Evolutionary conservation across 2,888 invertebrate genomes (phyloP).

Genomic region (Orthosia gracilis): DNA sequence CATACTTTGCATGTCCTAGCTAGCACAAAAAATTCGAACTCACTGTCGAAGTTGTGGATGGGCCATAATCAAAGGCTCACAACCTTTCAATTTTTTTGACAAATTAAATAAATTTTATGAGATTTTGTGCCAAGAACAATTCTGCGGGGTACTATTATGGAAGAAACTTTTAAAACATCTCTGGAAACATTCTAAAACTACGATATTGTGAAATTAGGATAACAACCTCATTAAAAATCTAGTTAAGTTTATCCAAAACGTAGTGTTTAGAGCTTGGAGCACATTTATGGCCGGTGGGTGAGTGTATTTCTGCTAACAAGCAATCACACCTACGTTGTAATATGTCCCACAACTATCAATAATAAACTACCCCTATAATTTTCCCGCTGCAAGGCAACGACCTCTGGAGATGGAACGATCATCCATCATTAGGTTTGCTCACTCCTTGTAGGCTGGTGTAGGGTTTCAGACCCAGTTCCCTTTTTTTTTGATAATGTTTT

Average conservation of each 20-base stretch:
- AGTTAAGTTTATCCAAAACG: not conserved
- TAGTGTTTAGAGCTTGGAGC: not conserved
- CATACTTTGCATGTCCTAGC: too few species aligned
- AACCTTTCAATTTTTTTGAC: not conserved
- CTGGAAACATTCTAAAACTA: too few species aligned
- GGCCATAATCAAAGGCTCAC: not conserved
- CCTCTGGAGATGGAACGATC: conserved; percentile 1
- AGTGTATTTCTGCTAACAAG: not conserved
- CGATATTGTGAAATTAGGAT: too few species aligned
- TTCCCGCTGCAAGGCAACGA: not conserved
- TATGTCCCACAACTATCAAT: not conserved
- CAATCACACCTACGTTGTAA: not conserved
- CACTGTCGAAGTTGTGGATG: not conserved
- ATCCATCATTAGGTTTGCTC: conserved; percentile 35
- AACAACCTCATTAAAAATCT: too few species aligned
- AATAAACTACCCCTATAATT: conserved; percentile 1
- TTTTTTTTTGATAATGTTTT: not conserved
- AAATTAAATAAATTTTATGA: not conserved
- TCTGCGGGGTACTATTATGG: too few species aligned
- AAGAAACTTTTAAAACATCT: too few species aligned
- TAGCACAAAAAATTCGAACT: not conserved
- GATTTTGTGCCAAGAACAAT: too few species aligned
- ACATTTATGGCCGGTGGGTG: not conserved
- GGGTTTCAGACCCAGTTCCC: not conserved
- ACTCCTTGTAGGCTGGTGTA: not conserved